Percentiles rank a stretch among this genome's conserved stretches.
phyloP scores from a whole-genome alignment of 2,888 invertebrate genomes.

The Hylaea fasciaria region DNA sequence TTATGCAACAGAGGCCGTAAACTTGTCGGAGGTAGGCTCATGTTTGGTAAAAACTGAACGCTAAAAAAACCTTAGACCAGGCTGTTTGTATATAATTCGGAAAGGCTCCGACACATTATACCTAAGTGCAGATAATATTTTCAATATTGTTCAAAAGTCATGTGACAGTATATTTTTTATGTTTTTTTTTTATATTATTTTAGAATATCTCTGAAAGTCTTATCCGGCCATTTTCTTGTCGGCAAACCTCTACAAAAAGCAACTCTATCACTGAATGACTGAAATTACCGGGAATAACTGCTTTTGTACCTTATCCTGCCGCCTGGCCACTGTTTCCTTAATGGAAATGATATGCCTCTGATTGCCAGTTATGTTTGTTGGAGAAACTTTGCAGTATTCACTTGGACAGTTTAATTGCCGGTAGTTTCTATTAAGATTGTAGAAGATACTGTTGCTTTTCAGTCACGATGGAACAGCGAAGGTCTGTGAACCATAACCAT shows the following conservation, averaged over 20 bases:
- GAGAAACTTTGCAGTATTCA: slow-evolving; percentile 21
- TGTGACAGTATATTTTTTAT: too few species aligned
- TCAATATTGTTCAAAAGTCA: too few species aligned
- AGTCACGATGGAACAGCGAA: too few species aligned
- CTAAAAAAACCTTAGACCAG: too few species aligned
- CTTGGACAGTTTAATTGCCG: slow-evolving; percentile 32
- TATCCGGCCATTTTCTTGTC: background rate
- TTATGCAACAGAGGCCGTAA: too few species aligned
- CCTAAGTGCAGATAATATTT: too few species aligned
- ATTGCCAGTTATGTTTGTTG: slow-evolving; percentile 35
- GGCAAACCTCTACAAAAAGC: background rate
- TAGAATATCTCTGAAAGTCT: too few species aligned
- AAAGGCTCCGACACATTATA: too few species aligned
- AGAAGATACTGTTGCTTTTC: slow-evolving; percentile 17
- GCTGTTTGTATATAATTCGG: too few species aligned
- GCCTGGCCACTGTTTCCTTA: slow-evolving; percentile 31
- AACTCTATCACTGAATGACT: slow-evolving; percentile 26
- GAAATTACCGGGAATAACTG: slow-evolving; percentile 36
- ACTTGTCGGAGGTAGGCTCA: too few species aligned
- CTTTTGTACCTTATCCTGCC: slow-evolving; percentile 32
- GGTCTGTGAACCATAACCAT: too few species aligned
- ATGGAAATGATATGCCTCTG: slow-evolving; percentile 36
- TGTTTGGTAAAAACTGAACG: too few species aligned
- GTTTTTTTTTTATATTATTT: background rate
- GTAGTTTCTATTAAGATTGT: slow-evolving; percentile 33